A percentile compares a stretch with the other conserved stretches of the same genome.
Conservation (phyloP, 2,797 vertebrate species). For the Leontocebus nigricollis region DNA sequence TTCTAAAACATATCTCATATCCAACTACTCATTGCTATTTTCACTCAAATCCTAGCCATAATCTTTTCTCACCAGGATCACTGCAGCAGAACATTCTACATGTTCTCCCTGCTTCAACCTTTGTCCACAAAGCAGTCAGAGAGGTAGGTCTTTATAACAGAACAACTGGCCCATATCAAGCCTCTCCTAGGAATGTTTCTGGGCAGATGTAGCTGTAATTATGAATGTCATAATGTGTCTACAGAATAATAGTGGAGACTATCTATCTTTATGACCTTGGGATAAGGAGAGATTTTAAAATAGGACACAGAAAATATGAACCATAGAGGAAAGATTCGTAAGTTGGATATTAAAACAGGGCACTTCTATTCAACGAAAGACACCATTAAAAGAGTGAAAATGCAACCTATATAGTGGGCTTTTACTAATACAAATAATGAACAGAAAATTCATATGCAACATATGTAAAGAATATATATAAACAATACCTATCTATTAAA, state of each 20-base stretch:
- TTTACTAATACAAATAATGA: not conserved
- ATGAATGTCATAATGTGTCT: not conserved
- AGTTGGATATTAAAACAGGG: slow-evolving; percentile 17
- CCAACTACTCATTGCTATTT: not conserved
- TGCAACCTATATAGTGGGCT: not conserved
- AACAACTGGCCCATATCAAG: not conserved
- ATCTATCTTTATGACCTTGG: not conserved
- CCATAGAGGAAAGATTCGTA: not conserved
- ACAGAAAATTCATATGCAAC: not conserved
- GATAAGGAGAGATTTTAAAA: not conserved
- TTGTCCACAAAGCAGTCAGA: not conserved
- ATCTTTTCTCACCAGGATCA: not conserved
- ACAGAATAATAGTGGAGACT: not conserved
- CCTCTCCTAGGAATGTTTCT: not conserved
- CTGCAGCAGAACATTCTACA: not conserved
- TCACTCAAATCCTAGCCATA: not conserved
- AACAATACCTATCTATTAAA: not conserved
- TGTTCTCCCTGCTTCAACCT: not conserved
- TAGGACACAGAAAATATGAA: not conserved
- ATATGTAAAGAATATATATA: not conserved
- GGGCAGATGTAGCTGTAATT: not conserved
- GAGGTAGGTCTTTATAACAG: not conserved
- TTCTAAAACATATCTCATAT: not conserved
- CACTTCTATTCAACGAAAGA: slow-evolving; percentile 21
- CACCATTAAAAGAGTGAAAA: not conserved